phyloP scores from a whole-genome alignment of 1,140 invertebrate genomes.

The Drosophila pseudoobscura region DNA sequence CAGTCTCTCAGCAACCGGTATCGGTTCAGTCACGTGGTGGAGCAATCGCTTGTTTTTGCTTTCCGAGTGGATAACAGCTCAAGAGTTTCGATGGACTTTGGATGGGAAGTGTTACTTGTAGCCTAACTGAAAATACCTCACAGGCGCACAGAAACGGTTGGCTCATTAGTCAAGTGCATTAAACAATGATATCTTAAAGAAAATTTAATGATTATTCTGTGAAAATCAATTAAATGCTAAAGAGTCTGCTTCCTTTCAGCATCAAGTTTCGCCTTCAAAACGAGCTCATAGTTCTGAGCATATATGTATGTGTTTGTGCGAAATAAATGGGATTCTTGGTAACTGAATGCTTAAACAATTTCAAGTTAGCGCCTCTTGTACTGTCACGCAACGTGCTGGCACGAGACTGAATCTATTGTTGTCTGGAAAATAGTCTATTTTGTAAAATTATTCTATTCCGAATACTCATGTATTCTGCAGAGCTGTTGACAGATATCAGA shows the following conservation, averaged over 20 bases:
- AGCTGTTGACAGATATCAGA: neutral
- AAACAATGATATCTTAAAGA: no score
- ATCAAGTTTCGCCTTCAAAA: neutral
- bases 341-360: slow-evolving; percentile 29
- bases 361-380: slow-evolving; percentile 20
- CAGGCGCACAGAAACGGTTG: no score
- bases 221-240: no score
- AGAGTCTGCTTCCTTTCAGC: no score
- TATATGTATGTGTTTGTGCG: slow-evolving; percentile 5
- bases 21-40: slow-evolving; percentile 43
- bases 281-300: no score
- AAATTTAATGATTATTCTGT: no score
- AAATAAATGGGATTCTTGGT: neutral
- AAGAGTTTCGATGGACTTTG: no score
- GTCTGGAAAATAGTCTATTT: slow-evolving; percentile 71
- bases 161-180: no score
- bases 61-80: slow-evolving; percentile 36
- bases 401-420: slow-evolving; percentile 4
- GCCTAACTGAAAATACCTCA: no score
- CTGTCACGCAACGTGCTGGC: slow-evolving; percentile 55
- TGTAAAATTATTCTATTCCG: slow-evolving; percentile 66
- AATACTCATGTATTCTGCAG: slow-evolving; percentile 20
- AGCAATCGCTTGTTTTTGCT: slow-evolving; percentile 51
- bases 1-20: slow-evolving; percentile 36
- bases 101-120: no score